A percentile compares a stretch with the other conserved stretches of the same genome.
These are phyloP conservation scores for Tamandua tetradactyla DNA, from an alignment of 2,797 vertebrate species.

Conservation along the genomic window DNA sequence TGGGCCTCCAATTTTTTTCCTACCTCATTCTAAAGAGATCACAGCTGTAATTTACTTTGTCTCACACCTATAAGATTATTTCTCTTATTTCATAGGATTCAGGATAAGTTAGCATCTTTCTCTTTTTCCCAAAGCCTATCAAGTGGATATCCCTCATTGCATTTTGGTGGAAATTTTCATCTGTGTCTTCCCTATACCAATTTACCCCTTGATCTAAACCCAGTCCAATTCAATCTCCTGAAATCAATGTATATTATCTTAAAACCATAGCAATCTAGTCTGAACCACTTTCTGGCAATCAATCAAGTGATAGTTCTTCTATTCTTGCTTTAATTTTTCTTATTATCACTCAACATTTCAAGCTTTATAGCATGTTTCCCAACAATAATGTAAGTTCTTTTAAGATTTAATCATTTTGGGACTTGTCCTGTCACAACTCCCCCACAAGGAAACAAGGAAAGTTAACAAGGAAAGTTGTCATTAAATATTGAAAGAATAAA, in stretches of 20 bases:
- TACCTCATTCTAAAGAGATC: background rate
- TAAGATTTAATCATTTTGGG: background rate
- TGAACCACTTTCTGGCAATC: constrained; percentile 4
- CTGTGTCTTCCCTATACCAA: background rate
- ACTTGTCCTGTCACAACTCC: background rate
- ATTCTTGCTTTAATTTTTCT: constrained; percentile 31
- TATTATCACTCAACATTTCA: constrained; percentile 29
- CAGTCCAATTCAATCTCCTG: constrained; percentile 40
- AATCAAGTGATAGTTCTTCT: constrained; percentile 24
- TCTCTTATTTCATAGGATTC: background rate
- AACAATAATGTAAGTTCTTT: background rate
- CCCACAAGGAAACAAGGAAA: background rate
- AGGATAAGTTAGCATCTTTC: background rate
- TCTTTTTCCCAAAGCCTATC: background rate
- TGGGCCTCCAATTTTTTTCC: background rate
- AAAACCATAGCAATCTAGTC: constrained; percentile 19
- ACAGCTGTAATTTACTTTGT: background rate
- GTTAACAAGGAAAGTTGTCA: background rate
- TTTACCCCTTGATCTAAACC: background rate
- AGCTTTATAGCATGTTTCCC: constrained; percentile 13
- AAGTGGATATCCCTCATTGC: background rate
- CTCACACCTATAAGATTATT: background rate
- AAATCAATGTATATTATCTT: constrained; percentile 48
- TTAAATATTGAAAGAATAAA: constrained; percentile 36
- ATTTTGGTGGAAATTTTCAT: constrained; percentile 51